These are phyloP conservation scores for Halichondria panicea DNA, from an alignment of 37 sponge, comb jelly and placozoan genomes.

Conservation along the genomic window DNA sequence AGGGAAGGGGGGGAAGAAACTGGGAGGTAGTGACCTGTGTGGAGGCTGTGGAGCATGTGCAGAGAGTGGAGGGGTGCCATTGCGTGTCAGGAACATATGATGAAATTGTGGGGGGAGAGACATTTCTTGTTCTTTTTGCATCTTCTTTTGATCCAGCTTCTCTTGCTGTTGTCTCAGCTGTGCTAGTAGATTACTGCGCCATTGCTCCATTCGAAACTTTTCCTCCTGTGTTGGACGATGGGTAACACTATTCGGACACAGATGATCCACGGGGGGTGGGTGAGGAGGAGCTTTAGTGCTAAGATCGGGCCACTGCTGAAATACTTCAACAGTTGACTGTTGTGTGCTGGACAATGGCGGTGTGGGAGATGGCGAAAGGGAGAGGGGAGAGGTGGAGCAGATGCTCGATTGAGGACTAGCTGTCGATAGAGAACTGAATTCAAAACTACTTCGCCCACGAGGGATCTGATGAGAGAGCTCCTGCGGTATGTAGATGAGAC, in stretches of 20 bases:
- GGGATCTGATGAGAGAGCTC: background rate
- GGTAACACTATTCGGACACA: no score
- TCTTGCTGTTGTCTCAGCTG: no score
- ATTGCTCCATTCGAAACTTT: background rate
- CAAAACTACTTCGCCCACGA: no score
- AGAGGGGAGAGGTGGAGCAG: conserved; percentile 10
- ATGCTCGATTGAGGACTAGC: conserved; percentile 10
- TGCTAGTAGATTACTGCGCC: background rate
- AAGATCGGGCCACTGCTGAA: no score
- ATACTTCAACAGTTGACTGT: no score
- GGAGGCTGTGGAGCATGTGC: background rate
- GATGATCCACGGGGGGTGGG: background rate
- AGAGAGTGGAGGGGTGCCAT: background rate
- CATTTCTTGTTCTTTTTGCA: no score
- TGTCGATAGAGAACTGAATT: no score
- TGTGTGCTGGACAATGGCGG: background rate
- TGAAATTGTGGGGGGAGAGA: background rate
- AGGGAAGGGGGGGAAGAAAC: background rate
- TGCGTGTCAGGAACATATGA: no score
- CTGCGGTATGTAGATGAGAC: background rate
- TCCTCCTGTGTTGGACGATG: no score
- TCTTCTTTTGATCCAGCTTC: no score
- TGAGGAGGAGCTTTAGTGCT: background rate
- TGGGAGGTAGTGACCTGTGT: background rate
- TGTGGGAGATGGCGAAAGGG: conserved; percentile 7